Base-by-base conservation (phyloP, 1,140 invertebrate genomes). In the Diorhabda sublineata region DNA sequence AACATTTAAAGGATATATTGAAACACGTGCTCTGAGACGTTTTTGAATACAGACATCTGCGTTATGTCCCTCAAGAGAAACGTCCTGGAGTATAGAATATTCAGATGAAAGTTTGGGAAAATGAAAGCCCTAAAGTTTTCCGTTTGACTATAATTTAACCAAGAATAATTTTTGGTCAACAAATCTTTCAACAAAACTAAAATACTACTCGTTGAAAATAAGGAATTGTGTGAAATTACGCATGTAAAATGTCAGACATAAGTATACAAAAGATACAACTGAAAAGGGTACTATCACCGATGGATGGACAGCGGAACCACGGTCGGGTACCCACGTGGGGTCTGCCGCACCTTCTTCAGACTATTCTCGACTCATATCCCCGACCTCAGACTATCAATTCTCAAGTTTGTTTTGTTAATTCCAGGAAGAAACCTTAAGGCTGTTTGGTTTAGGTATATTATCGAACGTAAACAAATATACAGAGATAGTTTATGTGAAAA, bases 281-380 rank as follows among this genome's bases (percentile, higher is more conserved):
- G 58, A 58, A 45, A 43, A 45, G 9, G 44, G 42, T 58, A 57
- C 62, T 26, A 60, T 11, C 42, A 62, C 44, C 42, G 61, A 44
- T 44, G n/a, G 61, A 62, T 62, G 61, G 61, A 62, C 61, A 62
- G 56, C 47, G 64, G 64, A 65, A 65, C 56, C 64, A 65, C 64
- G 64, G 47, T 58, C 56, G 45, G 64, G 47, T 65, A 58, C 64
- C 64, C 56, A 56, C 64, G n/a, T 56, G 61, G 64, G 47, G 64
- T 52, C 64, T 44, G 64, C 64, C 64, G 64, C 64, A 52, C 64
- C 64, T 65, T 41, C 64, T 56, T 45, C 64, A 65, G 64, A 65
- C 64, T 56, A 43, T 44, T 5, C 61, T 62, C 2, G 42, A 11
- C 61, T 9, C 59, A 43, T 52, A n/a, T 52, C 56, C 56, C 64